Conservation (phyloP, 2,113 vertebrate species). For the Nycticryphes semicollaris region DNA sequence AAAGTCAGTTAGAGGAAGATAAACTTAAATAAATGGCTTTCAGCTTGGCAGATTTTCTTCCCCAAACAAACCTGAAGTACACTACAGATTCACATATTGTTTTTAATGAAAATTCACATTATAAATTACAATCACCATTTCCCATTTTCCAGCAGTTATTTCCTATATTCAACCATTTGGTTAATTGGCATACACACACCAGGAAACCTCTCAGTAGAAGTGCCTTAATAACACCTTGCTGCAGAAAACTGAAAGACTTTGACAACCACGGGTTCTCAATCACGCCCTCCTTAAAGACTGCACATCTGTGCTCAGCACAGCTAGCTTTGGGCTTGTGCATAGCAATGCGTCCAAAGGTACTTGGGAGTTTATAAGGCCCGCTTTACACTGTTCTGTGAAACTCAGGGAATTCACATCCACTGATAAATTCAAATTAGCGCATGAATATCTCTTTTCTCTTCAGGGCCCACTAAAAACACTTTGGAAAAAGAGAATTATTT, state of each 20-base stretch:
- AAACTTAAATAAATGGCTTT: constrained; percentile 43
- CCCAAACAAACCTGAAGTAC: constrained; percentile 9
- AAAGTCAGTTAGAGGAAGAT: constrained; percentile 41
- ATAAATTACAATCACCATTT: background rate
- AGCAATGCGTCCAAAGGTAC: background rate
- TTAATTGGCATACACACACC: background rate
- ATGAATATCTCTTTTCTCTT: background rate
- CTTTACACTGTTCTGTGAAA: background rate
- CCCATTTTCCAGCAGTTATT: background rate
- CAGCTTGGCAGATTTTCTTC: constrained; percentile 35
- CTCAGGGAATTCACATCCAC: background rate
- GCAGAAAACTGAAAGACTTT: background rate
- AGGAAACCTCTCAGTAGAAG: background rate
- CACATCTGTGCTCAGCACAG: background rate
- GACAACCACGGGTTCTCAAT: background rate
- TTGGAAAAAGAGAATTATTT: background rate
- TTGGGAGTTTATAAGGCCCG: background rate
- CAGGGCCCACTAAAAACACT: background rate
- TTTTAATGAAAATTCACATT: constrained; percentile 32
- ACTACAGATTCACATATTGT: background rate
- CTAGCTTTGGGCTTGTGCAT: background rate
- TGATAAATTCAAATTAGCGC: background rate
- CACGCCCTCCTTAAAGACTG: background rate
- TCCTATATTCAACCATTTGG: background rate
- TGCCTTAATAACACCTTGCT: background rate